Evolutionary conservation across 2,113 vertebrate species (phyloP), one percentile per base, ranked within the genome.

Genomic region (Orientallactaga bullata): DNA sequence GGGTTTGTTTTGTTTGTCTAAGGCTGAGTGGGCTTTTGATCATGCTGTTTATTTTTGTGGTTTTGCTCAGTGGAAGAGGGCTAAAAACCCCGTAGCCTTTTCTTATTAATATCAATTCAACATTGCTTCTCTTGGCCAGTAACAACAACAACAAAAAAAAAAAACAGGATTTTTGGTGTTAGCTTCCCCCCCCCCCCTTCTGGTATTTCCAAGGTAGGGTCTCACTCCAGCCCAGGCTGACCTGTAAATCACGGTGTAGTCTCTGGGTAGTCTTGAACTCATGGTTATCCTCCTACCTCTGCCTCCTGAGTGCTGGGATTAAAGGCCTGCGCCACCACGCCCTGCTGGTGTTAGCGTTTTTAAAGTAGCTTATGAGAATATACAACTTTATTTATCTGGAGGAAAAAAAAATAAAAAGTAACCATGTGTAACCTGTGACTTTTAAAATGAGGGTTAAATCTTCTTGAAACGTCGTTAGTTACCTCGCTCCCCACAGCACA

Each of bases 1-100:
- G 55, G 28, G 61, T 83, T 93, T 88, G 39, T 87, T 90, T 97
- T 92, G 60, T 69, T 88, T 93, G 76, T 89, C 94, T 89, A 73
- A 60, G 73, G 39, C 78, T 90, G 81, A 91, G 26, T 85, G 91
- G 78, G 77, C 72, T 88, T 93, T 83, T 94, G 89, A 71, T 83
- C 71, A 83, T 74, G 65, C 26, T 77, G 42, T 79, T 93, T 91
- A 32, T 89, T 94, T 92, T 80, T 90, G 71, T 83, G 79, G 66
- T 80, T 85, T 32, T 76, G 20, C 55, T 96, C 13, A 26, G 81
- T 90, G 30, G 88, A 80, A 77, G 63, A 86, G 51, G 66, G 8
- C n/a, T 80, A 88, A 68, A 94, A 72, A 26, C 47, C 39, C 65
- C 74, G n/a, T 66, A 39, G n/a, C 58, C 84, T 84, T 93, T 93